These are phyloP conservation scores for Sciurus carolinensis DNA, from an alignment of 2,797 vertebrate species.

Conservation along the genomic window DNA sequence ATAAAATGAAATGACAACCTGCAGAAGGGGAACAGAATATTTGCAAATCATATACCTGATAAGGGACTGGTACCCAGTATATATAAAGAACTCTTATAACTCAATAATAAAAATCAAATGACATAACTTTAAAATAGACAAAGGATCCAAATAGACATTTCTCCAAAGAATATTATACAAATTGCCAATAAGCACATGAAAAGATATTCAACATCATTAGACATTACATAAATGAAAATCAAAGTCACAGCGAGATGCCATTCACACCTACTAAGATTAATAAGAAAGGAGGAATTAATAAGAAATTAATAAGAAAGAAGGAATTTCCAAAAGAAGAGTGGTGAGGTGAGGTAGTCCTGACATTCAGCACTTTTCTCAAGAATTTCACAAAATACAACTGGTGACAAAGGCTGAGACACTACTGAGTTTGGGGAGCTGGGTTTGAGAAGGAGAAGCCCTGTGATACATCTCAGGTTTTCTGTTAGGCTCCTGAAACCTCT, in stretches of 20 bases:
- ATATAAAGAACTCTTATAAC: background rate
- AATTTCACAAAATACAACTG: background rate
- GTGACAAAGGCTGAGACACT: background rate
- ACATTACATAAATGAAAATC: slow-evolving; percentile 6
- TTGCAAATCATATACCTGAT: background rate
- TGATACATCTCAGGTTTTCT: background rate
- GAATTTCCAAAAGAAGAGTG: background rate
- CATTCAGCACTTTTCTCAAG: background rate
- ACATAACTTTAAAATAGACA: background rate
- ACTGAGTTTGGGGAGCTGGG: background rate
- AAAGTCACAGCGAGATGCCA: background rate
- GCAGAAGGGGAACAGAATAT: background rate
- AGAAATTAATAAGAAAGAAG: background rate
- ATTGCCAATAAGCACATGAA: background rate
- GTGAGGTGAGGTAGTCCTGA: accelerated
- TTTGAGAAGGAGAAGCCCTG: background rate
- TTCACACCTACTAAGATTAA: background rate
- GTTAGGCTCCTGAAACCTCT: background rate
- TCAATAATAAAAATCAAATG: background rate
- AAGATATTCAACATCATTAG: background rate
- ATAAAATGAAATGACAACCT: background rate
- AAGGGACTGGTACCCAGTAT: background rate
- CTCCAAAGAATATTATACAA: background rate
- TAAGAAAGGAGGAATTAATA: background rate
- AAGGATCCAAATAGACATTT: background rate